These are phyloP conservation scores for Athene cunicularia DNA, from an alignment of 2,113 vertebrate species.

Conservation along the genomic window DNA sequence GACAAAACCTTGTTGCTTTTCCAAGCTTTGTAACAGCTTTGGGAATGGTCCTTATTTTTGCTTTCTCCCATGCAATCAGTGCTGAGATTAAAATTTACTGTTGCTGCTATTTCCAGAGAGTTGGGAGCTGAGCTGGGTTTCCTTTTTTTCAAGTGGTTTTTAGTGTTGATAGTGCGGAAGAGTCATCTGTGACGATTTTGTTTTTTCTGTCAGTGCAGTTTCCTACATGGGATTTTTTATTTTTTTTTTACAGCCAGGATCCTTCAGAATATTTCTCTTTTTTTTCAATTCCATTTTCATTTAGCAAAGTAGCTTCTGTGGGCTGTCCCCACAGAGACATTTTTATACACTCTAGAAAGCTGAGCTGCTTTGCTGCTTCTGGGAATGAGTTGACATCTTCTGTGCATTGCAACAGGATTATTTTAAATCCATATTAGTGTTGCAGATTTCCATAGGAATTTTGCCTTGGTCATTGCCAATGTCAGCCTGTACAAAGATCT, in stretches of 20 bases:
- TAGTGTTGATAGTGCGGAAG: neutral
- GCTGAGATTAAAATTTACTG: conserved; percentile 20
- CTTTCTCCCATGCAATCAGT: neutral
- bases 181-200: conserved; percentile 35
- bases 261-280: conserved; percentile 17
- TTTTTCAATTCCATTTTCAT: conserved; percentile 10
- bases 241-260: conserved; percentile 25
- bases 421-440: neutral
- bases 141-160: conserved; percentile 28
- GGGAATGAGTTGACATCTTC: neutral
- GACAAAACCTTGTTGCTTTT: neutral
- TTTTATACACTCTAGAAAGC: neutral
- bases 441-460: neutral
- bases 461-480: neutral
- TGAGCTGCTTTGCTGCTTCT: neutral
- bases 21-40: neutral
- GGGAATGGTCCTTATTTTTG: neutral
- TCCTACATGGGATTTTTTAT: conserved; percentile 53
- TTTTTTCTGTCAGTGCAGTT: conserved; percentile 32
- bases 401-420: neutral
- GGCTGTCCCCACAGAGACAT: neutral
- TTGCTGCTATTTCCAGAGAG: conserved; percentile 26
- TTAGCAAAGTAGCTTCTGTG: conserved; percentile 26
- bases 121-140: neutral
- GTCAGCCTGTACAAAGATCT: neutral